phyloP scores from a whole-genome alignment of 2,888 invertebrate genomes.

The Macrophya alboannulata region DNA sequence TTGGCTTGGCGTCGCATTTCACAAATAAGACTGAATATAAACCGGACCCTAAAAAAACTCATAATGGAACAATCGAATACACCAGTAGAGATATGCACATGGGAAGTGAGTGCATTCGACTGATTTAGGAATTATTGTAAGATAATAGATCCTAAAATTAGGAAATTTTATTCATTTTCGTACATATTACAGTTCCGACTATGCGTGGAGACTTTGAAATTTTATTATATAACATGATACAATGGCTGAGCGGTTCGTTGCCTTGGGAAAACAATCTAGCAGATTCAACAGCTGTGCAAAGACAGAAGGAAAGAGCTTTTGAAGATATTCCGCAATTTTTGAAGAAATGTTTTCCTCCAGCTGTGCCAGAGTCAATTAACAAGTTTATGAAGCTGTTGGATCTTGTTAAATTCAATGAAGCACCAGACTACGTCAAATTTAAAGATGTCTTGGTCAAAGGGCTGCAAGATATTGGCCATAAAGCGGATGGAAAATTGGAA shows the following conservation, averaged over 20 bases:
- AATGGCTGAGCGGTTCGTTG: conserved; percentile 92
- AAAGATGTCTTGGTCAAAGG: conserved; percentile 85
- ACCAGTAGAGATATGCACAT: conserved; percentile 97
- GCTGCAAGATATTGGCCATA: conserved; percentile 84
- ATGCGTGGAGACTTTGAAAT: conserved; percentile 97
- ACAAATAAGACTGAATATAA: conserved; percentile 89
- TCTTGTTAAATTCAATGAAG: conserved; percentile 86
- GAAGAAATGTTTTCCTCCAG: conserved; percentile 77
- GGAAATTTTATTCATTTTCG: background rate
- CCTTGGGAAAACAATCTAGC: conserved; percentile 91
- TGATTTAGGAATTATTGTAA: background rate
- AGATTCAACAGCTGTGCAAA: conserved; percentile 85
- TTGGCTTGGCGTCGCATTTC: conserved; percentile 92
- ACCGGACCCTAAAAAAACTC: conserved; percentile 94
- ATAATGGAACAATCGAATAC: conserved; percentile 98
- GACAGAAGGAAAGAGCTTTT: conserved; percentile 87
- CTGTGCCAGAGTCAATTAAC: conserved; percentile 75
- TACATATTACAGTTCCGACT: conserved; percentile 84
- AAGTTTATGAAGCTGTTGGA: conserved; percentile 86
- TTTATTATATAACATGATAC: conserved; percentile 95
- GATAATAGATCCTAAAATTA: background rate
- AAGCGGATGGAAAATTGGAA: conserved; percentile 83
- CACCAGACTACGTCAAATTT: conserved; percentile 89
- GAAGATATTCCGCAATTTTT: conserved; percentile 80
- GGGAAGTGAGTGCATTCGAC: conserved; percentile 84